Evolutionary conservation across 2,797 vertebrate genomes (phyloP).

Genomic region (Coregonus suidteri): DNA sequence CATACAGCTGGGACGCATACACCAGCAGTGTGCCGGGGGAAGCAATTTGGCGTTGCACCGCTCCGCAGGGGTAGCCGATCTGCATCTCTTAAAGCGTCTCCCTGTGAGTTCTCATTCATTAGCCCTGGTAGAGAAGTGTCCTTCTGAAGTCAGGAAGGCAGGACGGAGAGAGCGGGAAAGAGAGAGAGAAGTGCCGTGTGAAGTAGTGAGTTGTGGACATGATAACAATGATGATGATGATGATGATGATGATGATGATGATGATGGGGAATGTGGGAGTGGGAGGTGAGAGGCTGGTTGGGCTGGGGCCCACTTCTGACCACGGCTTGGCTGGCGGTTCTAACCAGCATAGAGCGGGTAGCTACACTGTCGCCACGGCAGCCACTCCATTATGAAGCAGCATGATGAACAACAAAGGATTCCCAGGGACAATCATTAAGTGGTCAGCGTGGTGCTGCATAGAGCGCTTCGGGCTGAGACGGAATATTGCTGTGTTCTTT

Average conservation of each 20-base stretch:
- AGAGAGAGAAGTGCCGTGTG: constrained; percentile 30
- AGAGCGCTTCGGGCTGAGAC: constrained; percentile 31
- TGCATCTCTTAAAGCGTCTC: constrained; percentile 47
- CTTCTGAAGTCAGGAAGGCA: constrained; percentile 25
- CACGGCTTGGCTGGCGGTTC: constrained; percentile 1
- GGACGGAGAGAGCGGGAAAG: constrained; percentile 19
- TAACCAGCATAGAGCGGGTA: not conserved
- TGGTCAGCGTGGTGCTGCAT: constrained; percentile 57
- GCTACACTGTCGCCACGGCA: not conserved
- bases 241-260: not conserved
- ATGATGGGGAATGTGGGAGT: constrained; percentile 1
- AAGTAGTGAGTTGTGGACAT: constrained; percentile 25
- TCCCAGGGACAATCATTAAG: constrained; percentile 67
- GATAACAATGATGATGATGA: no score
- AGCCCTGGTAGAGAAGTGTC: constrained; percentile 20
- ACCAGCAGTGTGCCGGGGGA: constrained; percentile 29
- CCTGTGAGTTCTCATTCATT: constrained; percentile 40
- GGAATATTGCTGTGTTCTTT: constrained; percentile 41
- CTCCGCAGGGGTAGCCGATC: constrained; percentile 46
- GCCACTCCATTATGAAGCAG: constrained; percentile 38
- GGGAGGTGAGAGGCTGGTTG: constrained; percentile 38
- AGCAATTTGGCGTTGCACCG: constrained; percentile 45
- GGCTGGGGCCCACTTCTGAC: constrained; percentile 31
- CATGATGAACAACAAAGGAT: constrained; percentile 43
- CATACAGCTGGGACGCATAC: constrained; percentile 7